These are phyloP conservation scores for Elgonia sp. DNA, from an alignment of 2,888 invertebrate genomes.

Conservation along the genomic window DNA sequence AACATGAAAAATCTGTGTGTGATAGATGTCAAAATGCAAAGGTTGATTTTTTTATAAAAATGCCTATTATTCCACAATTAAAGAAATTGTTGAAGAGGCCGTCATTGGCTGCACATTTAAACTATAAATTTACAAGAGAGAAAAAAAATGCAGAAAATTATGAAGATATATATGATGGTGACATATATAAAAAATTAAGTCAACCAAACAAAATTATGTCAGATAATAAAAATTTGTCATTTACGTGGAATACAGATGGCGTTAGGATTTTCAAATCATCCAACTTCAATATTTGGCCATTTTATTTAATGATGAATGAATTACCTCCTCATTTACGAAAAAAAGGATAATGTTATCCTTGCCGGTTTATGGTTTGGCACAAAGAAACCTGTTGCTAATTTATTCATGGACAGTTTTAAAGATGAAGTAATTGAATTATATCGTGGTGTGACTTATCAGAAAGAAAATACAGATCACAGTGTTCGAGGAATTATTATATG, in stretches of 20 bases:
- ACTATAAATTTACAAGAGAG: background rate
- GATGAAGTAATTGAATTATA: slow-evolving; percentile 36
- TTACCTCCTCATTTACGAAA: slow-evolving; percentile 6
- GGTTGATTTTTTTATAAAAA: slow-evolving; percentile 10
- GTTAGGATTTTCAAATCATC: slow-evolving; percentile 24
- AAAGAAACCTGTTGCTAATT: slow-evolving; percentile 22
- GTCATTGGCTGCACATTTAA: background rate
- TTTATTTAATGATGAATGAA: slow-evolving; percentile 1
- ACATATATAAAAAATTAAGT: slow-evolving; percentile 10
- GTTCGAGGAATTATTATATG: slow-evolving; percentile 24
- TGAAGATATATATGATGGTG: slow-evolving; percentile 29
- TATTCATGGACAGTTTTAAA: slow-evolving; percentile 38
- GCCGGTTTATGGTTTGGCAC: slow-evolving; percentile 28
- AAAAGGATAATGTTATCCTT: slow-evolving; percentile 37
- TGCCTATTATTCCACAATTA: background rate
- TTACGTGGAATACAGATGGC: slow-evolving; percentile 34
- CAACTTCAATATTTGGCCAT: slow-evolving; percentile 17
- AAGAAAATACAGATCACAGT: background rate
- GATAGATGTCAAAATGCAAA: background rate
- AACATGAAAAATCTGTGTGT: slow-evolving; percentile 1
- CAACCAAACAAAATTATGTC: background rate
- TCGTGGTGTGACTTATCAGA: slow-evolving; percentile 23
- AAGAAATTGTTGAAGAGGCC: slow-evolving; percentile 3
- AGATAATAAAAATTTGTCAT: background rate
- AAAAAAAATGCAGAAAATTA: slow-evolving; percentile 13